Percentiles rank a stretch among this genome's conserved stretches.
phyloP scores from a whole-genome alignment of 2,888 invertebrate species.

The Chalcis sispes region DNA sequence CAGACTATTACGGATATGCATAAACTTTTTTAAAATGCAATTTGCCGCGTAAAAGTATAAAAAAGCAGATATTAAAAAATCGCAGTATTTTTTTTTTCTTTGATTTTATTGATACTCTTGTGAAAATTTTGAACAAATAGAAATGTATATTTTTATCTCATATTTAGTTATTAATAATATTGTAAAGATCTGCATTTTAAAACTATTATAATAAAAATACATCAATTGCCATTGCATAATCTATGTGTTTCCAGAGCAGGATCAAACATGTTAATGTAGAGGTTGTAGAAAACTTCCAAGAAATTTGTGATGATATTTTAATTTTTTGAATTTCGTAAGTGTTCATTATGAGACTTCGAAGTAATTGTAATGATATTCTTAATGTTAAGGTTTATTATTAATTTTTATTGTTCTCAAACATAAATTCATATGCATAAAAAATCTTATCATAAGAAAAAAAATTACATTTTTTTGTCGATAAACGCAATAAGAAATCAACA shows the following conservation, averaged over 20 bases:
- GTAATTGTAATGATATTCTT: conserved; percentile 39
- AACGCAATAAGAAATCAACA: conserved; percentile 27
- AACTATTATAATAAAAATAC: conserved; percentile 19
- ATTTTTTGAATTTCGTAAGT: conserved; percentile 39
- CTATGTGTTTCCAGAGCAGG: conserved; percentile 30
- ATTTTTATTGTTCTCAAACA: conserved; percentile 7
- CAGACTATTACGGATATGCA: conserved; percentile 35
- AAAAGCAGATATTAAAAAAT: conserved; percentile 26
- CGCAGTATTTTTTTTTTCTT: conserved; percentile 48
- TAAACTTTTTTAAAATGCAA: conserved; percentile 59
- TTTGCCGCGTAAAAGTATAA: conserved; percentile 60
- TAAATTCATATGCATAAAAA: conserved; percentile 15
- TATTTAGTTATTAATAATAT: conserved; percentile 37
- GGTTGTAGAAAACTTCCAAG: conserved; percentile 39
- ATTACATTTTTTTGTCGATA: conserved; percentile 5
- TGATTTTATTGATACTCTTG: conserved; percentile 36
- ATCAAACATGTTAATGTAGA: conserved; percentile 29
- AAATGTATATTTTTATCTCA: conserved; percentile 15
- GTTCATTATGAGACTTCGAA: conserved; percentile 33
- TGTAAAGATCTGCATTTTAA: conserved; percentile 48
- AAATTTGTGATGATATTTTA: conserved; percentile 48
- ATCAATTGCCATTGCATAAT: conserved; percentile 44
- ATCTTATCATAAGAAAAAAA: conserved; percentile 7
- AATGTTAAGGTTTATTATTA: conserved; percentile 31
- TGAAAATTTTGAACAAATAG: conserved; percentile 52